Evolutionary conservation across 2,888 invertebrate genomes (phyloP).

Genomic region (Pollenia griseotomentosa): DNA sequence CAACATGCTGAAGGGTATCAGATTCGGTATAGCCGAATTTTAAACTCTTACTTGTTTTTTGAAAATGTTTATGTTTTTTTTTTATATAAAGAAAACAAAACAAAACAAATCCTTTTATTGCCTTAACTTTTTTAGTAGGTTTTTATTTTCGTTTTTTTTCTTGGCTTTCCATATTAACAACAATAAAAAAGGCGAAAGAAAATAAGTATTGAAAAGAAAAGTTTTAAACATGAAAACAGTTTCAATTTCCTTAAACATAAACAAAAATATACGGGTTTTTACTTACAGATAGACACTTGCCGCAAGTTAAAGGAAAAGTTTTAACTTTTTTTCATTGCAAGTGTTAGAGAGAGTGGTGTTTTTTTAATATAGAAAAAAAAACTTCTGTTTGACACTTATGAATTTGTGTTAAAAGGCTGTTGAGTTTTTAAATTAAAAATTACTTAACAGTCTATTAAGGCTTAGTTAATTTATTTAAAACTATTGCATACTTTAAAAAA

Average conservation of each 20-base stretch:
- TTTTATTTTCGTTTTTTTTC: neutral
- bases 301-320: conserved; percentile 17
- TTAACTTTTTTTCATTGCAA: neutral
- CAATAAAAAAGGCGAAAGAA: conserved; percentile 7
- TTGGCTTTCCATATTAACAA: conserved; percentile 19
- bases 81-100: neutral
- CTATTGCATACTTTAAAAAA: conserved; percentile 22
- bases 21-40: neutral
- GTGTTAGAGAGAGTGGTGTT: neutral
- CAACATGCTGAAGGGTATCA: no score
- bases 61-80: no score
- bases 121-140: conserved; percentile 1
- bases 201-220: conserved; percentile 58
- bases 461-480: neutral
- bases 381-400: neutral
- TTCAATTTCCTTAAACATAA: conserved; percentile 60
- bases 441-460: neutral
- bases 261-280: neutral
- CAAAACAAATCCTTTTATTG: conserved; percentile 30
- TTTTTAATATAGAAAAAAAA: conserved; percentile 1
- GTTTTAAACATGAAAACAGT: conserved; percentile 57
- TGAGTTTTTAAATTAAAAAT: conserved; percentile 19
- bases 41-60: neutral
- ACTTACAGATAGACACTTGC: conserved; percentile 27
- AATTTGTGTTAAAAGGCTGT: neutral